Percentiles rank a stretch among this genome's conserved stretches.
Conservation (phyloP, 2,113 vertebrate genomes). For the Chloebia gouldiae region DNA sequence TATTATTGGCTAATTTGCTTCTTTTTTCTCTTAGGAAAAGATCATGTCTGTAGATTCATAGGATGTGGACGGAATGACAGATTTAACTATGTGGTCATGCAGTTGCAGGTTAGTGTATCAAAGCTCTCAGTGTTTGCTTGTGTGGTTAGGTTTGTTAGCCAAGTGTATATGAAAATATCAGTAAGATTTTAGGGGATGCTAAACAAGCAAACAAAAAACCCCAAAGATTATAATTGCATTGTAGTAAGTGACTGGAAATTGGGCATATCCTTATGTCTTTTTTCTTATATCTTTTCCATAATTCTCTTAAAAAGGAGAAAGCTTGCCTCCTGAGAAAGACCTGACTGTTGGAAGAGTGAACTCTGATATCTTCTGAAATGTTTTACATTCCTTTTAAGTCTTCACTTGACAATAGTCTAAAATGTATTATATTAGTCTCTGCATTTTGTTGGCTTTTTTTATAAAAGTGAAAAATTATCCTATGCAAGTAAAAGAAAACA, state of each 20-base stretch:
- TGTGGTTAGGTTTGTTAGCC: neutral
- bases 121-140: neutral
- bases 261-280: neutral
- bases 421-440: neutral
- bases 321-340: neutral
- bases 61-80: slow-evolving; percentile 96
- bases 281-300: neutral
- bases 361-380: neutral
- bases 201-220: neutral
- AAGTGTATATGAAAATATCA: neutral
- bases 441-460: neutral
- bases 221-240: neutral
- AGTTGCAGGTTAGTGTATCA: slow-evolving; percentile 86
- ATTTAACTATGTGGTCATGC: slow-evolving; percentile 99
- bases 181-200: neutral
- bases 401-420: neutral
- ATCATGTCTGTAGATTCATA: slow-evolving; percentile 96
- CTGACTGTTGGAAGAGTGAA: neutral
- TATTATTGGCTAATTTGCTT: neutral
- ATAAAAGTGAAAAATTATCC: neutral
- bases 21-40: slow-evolving; percentile 83
- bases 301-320: neutral
- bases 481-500: neutral
- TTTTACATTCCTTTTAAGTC: neutral
- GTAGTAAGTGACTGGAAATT: neutral